Base-by-base conservation (phyloP, 2,888 invertebrate genomes). In the Ophioninae sp. region DNA sequence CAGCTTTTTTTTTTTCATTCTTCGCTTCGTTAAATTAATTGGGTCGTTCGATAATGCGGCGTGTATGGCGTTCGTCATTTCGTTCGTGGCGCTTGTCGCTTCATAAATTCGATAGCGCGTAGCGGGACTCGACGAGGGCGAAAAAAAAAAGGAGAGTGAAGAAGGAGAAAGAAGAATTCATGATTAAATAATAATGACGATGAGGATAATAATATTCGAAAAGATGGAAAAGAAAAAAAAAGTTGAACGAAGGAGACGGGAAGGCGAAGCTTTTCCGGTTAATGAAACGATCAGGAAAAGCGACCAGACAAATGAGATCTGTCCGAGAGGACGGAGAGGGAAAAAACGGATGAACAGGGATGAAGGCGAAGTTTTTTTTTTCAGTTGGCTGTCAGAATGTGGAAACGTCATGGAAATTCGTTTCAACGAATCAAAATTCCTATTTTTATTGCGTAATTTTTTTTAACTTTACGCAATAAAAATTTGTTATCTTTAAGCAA, bases 11-110 rank as follows among this genome's bases (percentile, higher is more conserved):
- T 20, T 61, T 8, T 20, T 23, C 50, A 37, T 69, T 72, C 50
- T 59, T 65, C 64, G 81, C 79, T 78, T 86, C 86, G 86, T 88
- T 88, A 86, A 86, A 86, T 86, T 88, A 90, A 89, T 89, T 90
- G 83, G 90, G 89, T 88, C 90, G 83, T 61, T 81, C 78, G 87
- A 87, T 89, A 90, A 86, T 85, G 79, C 77, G 37, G 61, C 67
- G 76, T 77, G 77, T 6, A 73, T 62, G 75, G 41, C 68, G 73
- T 50, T 61, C 57, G 72, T 70, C 30, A 78, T 61, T 75, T 74
- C 65, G 41, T 44, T 79, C 41, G 75, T 61, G 8, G 44, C 61
- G 20, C 69, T 57, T 74, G 75, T 84, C 79, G 56, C 69, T 77
- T 76, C 78, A 74, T 83, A 81, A 81, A 83, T 84, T 83, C 81